Evolutionary conservation across 2,888 invertebrate genomes (phyloP), one percentile per base, ranked within the genome.

Genomic region (Melieria crassipennis): DNA sequence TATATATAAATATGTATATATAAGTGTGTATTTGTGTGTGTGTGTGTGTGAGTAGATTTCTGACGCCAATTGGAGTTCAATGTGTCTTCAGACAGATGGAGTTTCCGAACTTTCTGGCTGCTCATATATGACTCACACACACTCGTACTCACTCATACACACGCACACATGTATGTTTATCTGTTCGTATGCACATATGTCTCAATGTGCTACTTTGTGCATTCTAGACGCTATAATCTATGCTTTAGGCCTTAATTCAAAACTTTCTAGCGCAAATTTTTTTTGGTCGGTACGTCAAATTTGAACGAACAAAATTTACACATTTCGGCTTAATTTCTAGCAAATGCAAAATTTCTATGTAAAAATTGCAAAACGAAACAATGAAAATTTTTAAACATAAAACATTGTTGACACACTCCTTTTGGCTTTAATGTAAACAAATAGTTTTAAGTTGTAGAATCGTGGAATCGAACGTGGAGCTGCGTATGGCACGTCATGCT

Each of bases 401-500:
- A 76, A 74, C 69, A 62, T 71, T 68, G 67, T 73, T 71, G 66
- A 77, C 70, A 72, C 74, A 78, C 74, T 78, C 65, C 77, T 77
- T 81, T 80, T 80, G 81, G 83, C 82, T 80, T 81, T 79, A 79
- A 80, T 78, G 82, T 56, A 69, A 62, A 62, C 13, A 47, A 79
- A 79, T 77, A 75, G 78, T 78, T 82, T 79, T 81, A 79, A 78
- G 75, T 61, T 81, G 80, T 79, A 75, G 64, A 79, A 61, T 43
- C 42, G 42, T 11, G 11, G 30, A 5, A 60, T 16, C 46, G 16
- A 5, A 16, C 11, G 46, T 76, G 73, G 75, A 74, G 71, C 71
- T 77, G 69, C 75, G 77, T 82, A 80, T 79, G 75, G 81, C 81
- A 81, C 47, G 61, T 65, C 81, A 81, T 81, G 80, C 82, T 80